These are phyloP conservation scores for Neotoxoptera formosana DNA, from an alignment of 1,140 invertebrate genomes.

Conservation along the genomic window DNA sequence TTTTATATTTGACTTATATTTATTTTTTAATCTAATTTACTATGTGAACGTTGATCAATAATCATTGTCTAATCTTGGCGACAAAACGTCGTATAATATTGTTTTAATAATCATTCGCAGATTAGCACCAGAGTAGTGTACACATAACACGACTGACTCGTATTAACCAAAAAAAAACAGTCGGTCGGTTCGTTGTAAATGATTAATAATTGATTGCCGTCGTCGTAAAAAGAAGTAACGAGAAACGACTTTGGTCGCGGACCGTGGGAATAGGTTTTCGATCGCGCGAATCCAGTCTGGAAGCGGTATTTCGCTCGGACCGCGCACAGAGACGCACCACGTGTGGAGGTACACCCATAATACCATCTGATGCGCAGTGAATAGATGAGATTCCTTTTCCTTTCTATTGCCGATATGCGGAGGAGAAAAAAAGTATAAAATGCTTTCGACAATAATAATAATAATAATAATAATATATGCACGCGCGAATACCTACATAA, in stretches of 20 bases:
- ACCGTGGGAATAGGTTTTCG: not conserved
- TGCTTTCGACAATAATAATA: too few relatives aligned
- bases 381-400: not conserved
- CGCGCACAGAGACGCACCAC: too few relatives aligned
- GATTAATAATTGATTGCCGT: not conserved
- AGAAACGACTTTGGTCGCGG: not conserved
- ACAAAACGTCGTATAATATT: not conserved
- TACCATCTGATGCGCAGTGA: not conserved
- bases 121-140: not conserved
- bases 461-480: too few relatives aligned
- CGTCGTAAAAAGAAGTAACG: not conserved
- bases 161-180: not conserved
- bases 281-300: not conserved
- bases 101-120: not conserved
- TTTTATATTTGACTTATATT: too few relatives aligned
- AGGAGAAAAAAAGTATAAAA: not conserved
- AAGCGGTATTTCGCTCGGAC: not conserved
- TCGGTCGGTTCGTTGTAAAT: not conserved
- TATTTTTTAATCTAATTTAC: too few relatives aligned
- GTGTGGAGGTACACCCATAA: not conserved
- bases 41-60: not conserved
- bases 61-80: not conserved
- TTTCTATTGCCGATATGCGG: not conserved
- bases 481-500: not conserved
- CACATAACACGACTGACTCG: not conserved